Evolutionary conservation across 1,140 invertebrate species (phyloP), one percentile per base, ranked within the genome.

Genomic region (Drosophila triauraria): DNA sequence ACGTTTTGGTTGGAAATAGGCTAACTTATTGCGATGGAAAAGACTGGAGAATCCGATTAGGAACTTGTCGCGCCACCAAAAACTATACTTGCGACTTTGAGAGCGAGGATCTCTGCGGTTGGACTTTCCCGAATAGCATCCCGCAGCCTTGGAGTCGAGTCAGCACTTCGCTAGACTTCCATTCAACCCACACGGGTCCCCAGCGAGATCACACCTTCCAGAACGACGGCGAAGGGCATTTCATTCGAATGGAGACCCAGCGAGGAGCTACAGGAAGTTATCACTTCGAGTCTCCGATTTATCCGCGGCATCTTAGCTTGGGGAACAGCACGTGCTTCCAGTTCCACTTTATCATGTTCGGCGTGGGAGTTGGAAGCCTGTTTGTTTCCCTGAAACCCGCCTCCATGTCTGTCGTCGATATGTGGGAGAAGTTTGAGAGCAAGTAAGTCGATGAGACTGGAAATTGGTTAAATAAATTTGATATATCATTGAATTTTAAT

Each of bases 61-160:
- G 91, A 27, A 57, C 13, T 4, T 92, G 91, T 40, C 77, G 71
- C 6, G 50, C 53, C 17, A 69, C 59, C 46, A 82, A 40, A n/a
- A 47, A 62, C 4, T 69, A 82, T 17, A 30, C 53, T 15, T 92
- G 91, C 27, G 91, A 91, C 44, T 92, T 92, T 40, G 88, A 91
- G 69, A 72, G 53, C 4, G 75, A 67, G 0, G 83, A 91, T 56
- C 40, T 75, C 6, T 92, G 91, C 23, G 91, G 91, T 48, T 92
- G 91, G 91, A 50, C 46, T 0, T 30, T 47, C 0, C 17, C 62
- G 0, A 1, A 42, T 13, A 32, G 27, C 0, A 9, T 48, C 1
- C 9, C 20, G 0, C 60, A 75, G 17, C 63, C 76, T 6, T 91
- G 88, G n/a, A 60, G 58, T 3, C 83, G 91, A 1, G 47, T 80